phyloP scores from a whole-genome alignment of 2,797 vertebrate species.

The Gadopsis bispinosus region DNA sequence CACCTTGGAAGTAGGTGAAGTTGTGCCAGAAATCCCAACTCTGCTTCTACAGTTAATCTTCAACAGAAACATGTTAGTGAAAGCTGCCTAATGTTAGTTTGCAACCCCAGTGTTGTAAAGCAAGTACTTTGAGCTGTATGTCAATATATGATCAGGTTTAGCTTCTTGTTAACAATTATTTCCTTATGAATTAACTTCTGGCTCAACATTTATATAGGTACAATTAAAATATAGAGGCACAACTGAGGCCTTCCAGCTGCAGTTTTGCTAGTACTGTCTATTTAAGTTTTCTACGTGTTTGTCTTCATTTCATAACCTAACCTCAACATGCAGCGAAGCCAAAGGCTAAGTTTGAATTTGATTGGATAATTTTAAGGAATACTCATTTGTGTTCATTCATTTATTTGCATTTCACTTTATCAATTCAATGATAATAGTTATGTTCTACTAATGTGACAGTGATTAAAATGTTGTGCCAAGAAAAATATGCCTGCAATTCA shows the following conservation, averaged over 20 bases:
- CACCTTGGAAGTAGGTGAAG: neutral
- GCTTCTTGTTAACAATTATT: neutral
- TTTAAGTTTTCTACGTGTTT: neutral
- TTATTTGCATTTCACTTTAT: neutral
- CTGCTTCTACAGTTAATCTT: neutral
- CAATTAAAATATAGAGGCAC: neutral
- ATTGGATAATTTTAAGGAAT: neutral
- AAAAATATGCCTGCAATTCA: conserved; percentile 28
- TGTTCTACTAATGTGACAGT: neutral
- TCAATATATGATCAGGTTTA: neutral
- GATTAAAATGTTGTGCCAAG: neutral
- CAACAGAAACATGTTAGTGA: neutral
- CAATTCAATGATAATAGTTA: neutral
- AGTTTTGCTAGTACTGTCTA: neutral
- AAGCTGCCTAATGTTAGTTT: neutral
- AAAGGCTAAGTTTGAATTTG: neutral
- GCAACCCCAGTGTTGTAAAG: neutral
- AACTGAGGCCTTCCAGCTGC: neutral
- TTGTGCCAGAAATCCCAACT: neutral
- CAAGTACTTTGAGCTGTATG: neutral
- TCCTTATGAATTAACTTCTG: neutral
- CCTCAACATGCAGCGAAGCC: neutral
- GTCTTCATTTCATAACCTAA: neutral
- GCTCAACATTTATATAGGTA: neutral
- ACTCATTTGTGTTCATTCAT: neutral